A percentile compares a stretch with the other conserved stretches of the same genome.
Conservation (phyloP, 1,140 invertebrate species). For the Heliconius hewitsoni region DNA sequence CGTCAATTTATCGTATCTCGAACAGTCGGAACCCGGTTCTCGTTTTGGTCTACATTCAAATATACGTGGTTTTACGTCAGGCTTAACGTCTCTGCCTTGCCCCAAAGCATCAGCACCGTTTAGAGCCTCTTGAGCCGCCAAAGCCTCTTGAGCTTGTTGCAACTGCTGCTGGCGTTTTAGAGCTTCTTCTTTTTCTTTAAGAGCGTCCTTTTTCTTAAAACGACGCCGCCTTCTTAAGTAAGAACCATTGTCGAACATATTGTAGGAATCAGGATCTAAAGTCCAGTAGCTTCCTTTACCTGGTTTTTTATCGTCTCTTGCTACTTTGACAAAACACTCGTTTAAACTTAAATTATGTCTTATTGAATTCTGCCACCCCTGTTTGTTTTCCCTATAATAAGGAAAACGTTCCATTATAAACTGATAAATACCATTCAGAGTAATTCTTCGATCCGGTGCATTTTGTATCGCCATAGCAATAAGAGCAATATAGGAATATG, state of each 20-base stretch:
- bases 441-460: constrained; percentile 95
- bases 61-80: constrained; percentile 81
- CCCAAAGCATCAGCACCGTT: constrained; percentile 70
- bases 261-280: constrained; percentile 96
- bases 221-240: constrained; percentile 94
- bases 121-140: constrained; percentile 80
- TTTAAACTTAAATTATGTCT: constrained; percentile 98
- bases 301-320: constrained; percentile 94
- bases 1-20: constrained; percentile 80
- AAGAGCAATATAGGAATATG: constrained; percentile 98
- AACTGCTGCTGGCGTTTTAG: constrained; percentile 88
- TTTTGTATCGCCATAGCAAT: constrained; percentile 99
- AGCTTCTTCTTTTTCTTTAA: constrained; percentile 93
- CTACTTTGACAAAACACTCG: constrained; percentile 99
- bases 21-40: constrained; percentile 83
- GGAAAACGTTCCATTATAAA: constrained; percentile 99
- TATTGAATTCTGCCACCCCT: constrained; percentile 97
- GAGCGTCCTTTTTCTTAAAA: constrained; percentile 97
- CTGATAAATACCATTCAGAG: constrained; percentile 98
- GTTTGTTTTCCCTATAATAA: constrained; percentile 98
- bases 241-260: constrained; percentile 99
- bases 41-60: constrained; percentile 84
- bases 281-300: constrained; percentile 99
- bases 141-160: constrained; percentile 75
- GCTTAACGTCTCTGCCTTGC: constrained; percentile 77